phyloP scores from a whole-genome alignment of 1,140 invertebrate genomes.

The Holotrichia oblita region DNA sequence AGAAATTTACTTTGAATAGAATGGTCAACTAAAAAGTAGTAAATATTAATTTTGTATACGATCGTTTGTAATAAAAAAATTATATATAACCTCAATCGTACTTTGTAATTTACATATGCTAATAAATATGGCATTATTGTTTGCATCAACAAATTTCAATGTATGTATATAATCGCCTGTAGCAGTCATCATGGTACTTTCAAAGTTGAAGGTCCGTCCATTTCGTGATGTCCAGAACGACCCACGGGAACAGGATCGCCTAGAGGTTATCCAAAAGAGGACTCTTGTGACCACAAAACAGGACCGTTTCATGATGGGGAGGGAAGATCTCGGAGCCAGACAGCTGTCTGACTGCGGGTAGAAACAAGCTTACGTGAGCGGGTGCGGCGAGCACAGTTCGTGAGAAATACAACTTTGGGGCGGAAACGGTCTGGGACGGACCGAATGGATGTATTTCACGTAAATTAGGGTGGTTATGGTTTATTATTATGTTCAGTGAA shows the following conservation, averaged over 20 bases:
- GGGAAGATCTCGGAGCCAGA: conserved; percentile 5
- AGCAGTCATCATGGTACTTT: conserved; percentile 1
- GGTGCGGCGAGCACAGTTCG: background rate
- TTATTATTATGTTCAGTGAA: conserved; percentile 1
- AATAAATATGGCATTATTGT: no score
- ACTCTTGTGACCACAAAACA: background rate
- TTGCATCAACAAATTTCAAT: no score
- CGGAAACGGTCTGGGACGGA: background rate
- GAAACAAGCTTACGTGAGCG: conserved; percentile 15
- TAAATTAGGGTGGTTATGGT: conserved; percentile 13
- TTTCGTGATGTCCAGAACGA: background rate
- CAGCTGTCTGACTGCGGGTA: conserved; percentile 5
- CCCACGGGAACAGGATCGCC: background rate
- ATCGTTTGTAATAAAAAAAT: no score
- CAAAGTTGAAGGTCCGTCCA: background rate
- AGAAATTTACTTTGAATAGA: no score
- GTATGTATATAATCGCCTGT: background rate
- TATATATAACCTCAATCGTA: no score
- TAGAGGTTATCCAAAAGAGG: conserved; percentile 12
- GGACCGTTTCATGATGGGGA: conserved; percentile 4
- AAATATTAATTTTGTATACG: no score
- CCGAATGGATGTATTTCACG: conserved; percentile 15
- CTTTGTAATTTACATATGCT: no score
- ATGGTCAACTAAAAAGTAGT: no score
- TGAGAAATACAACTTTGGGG: conserved; percentile 20